Percentiles rank a stretch among this genome's conserved stretches.
Conservation (phyloP, 2,113 vertebrate species). For the Macaca fascicularis region DNA sequence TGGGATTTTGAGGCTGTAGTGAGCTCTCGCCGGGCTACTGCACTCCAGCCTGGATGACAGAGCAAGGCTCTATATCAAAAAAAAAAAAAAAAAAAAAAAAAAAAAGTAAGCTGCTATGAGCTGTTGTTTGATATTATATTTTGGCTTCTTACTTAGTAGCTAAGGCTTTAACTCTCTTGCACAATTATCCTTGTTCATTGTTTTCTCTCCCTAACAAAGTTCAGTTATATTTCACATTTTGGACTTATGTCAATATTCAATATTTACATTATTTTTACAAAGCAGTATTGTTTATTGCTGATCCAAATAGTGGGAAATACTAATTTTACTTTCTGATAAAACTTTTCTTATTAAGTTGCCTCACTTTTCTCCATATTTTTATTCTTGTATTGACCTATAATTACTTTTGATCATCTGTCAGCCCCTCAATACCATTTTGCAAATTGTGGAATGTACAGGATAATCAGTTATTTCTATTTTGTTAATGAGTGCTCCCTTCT, state of each 20-base stretch:
- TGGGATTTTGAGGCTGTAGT: too few relatives aligned
- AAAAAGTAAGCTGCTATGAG: background rate
- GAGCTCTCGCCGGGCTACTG: accelerated
- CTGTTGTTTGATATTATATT: background rate
- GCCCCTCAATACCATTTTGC: background rate
- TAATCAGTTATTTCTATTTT: too few relatives aligned
- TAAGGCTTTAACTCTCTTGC: background rate
- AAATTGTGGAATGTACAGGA: too few relatives aligned
- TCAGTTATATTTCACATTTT: background rate
- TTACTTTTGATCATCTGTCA: background rate
- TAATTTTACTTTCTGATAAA: background rate
- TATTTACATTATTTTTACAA: background rate
- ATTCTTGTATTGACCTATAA: background rate
- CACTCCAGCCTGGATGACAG: too few relatives aligned
- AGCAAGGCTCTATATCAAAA: too few relatives aligned
- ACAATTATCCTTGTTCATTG: background rate
- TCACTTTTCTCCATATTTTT: background rate
- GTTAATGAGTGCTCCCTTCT: too few relatives aligned
- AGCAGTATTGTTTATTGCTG: background rate
- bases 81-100: background rate
- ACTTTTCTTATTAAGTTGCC: background rate
- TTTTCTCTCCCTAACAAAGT: background rate
- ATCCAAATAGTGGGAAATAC: background rate
- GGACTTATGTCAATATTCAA: background rate
- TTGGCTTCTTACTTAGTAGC: background rate